These are phyloP conservation scores for Tenthredo mesomela DNA, from an alignment of 2,888 invertebrate genomes.

Conservation along the genomic window DNA sequence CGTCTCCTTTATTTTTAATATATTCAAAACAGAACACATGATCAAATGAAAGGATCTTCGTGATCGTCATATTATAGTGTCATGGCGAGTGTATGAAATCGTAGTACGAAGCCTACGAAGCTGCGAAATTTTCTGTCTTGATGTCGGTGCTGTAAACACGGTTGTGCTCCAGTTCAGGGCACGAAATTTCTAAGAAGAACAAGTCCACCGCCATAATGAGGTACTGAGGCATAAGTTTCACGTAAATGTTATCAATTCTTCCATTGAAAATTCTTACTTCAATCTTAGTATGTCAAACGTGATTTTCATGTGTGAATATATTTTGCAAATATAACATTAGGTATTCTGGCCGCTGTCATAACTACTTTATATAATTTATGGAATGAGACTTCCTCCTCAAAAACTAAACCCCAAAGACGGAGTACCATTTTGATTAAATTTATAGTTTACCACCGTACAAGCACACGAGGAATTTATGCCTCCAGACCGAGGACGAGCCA, in stretches of 20 bases:
- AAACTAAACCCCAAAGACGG: background rate
- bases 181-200: background rate
- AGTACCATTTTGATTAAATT: background rate
- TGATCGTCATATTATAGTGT: constrained; percentile 26
- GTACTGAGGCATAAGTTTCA: background rate
- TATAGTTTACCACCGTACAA: constrained; percentile 57
- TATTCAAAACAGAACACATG: background rate
- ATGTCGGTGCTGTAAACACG: background rate
- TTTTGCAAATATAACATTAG: background rate
- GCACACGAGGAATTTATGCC: constrained; percentile 55
- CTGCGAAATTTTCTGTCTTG: constrained; percentile 27
- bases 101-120: background rate
- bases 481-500: constrained; percentile 55
- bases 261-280: background rate
- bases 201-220: background rate
- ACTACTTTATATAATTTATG: background rate
- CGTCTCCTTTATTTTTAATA: too few species aligned
- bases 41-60: background rate
- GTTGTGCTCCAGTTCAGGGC: background rate
- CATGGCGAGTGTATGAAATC: constrained; percentile 19
- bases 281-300: background rate
- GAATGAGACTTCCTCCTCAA: background rate
- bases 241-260: background rate
- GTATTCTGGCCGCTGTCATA: background rate
- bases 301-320: background rate